Evolutionary conservation across 2,797 vertebrate genomes (phyloP), one percentile per base, ranked within the genome.

Genomic region (Siniperca undulata): DNA sequence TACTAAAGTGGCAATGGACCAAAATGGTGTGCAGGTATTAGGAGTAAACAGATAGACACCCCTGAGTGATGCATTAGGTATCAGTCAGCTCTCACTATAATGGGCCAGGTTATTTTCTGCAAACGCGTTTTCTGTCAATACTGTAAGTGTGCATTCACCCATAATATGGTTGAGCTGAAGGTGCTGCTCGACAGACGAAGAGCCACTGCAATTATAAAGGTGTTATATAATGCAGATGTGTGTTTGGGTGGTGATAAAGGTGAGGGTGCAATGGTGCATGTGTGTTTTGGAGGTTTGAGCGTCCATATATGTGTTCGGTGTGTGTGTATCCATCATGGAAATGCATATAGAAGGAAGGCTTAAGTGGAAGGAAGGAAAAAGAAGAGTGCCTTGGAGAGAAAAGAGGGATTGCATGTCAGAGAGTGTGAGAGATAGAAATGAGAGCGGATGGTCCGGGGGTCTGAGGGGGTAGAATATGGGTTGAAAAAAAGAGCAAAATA

Each of bases 361-460:
- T 85, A 76, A 81, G 81, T 75, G 75, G 66, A 84, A 81, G 1
- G n/a, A 67, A 81, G 42, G 83, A 58, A 81, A 82, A 78, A 61
- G 64, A 80, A 86, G 60, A 88, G 84, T 77, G 80, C 86, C 81
- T 85, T 13, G 56, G 83, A 90, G 90, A 84, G 65, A 74, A 76
- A 81, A 86, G 83, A 91, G 77, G 84, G 85, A 92, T 92, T 91
- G 85, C 81, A 84, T 91, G 87, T 87, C 92, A 86, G 86, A 74
- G 69, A 78, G 69, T 81, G 77, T 83, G 81, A 88, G 86, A 89
- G 88, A 85, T 64, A 80, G 92, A 89, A 86, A 86, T 86, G 82
- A 73, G 80, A 90, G 84, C 78, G 76, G 89, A 76, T 22, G 50
- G 61, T 58, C 27, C 40, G 48, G 12, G 20, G 46, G 42, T 24